Evolutionary conservation across 2,113 vertebrate genomes (phyloP), one percentile per base, ranked within the genome.

Genomic region (Stictonetta naevosa): DNA sequence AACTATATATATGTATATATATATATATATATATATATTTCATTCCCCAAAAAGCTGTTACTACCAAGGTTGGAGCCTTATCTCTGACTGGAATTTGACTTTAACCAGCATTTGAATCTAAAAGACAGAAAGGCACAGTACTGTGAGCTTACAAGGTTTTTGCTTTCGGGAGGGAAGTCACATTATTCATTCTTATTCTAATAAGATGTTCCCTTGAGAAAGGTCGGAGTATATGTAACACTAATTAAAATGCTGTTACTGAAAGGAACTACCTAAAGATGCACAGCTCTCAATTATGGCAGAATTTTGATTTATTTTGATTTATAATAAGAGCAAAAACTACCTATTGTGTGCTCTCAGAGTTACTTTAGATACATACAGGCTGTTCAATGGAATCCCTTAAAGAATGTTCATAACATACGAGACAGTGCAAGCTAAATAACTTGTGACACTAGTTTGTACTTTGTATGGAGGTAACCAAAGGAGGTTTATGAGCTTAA

Each of bases 181-280:
- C 44, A 46, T 91, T 96, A 90, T 79, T 89, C 63, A 46, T 87
- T 90, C 52, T 31, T 68, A 29, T 78, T 90, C 74, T 59, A 63
- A 25, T 59, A 87, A 85, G 40, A 38, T 50, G 26, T 56, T 91
- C 68, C 69, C 78, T 86, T 80, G 58, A 71, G 92, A 91, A 77
- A 15, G 8, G 5, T 62, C 78, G 52, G 26, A 13, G 13, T 91
- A 31, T 44, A 66, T 15, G 23, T 56, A 92, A 84, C 53, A 78
- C 68, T 67, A 77, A 93, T 91, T 92, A 91, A 97, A 94, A 93
- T 82, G 66, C 60, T 94, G 21, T 86, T 83, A 62, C 64, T 83
- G 72, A 83, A 92, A 88, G 23, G 48, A 93, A 83, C 18, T 83
- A 64, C 21, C 40, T 85, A 73, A 95, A 89, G 59, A 87, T 38